Conservation (phyloP, 2,888 invertebrate genomes). For the Selenia dentaria region DNA sequence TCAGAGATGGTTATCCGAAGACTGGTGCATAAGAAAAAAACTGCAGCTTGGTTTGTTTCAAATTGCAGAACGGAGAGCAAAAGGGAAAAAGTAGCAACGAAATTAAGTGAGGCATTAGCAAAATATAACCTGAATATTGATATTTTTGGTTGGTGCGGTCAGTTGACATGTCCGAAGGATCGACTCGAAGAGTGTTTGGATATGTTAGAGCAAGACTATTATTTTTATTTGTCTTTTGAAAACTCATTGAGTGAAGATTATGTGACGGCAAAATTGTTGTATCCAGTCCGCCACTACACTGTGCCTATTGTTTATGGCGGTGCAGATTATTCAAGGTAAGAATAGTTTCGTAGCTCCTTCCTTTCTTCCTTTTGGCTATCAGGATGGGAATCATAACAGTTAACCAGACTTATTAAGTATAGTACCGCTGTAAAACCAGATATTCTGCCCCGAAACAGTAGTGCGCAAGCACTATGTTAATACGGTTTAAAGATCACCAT, state of each 20-base stretch:
- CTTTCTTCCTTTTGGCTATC: too few relatives aligned
- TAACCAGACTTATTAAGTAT: too few relatives aligned
- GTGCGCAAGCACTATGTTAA: too few relatives aligned
- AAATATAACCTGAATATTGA: slow-evolving; percentile 55
- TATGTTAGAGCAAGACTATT: slow-evolving; percentile 58
- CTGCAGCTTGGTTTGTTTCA: slow-evolving; percentile 69
- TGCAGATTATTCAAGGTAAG: slow-evolving; percentile 84
- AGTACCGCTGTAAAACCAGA: too few relatives aligned
- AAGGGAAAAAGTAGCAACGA: slow-evolving; percentile 39
- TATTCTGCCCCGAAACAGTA: too few relatives aligned
- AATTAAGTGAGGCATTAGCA: slow-evolving; percentile 43
- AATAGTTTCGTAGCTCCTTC: too few relatives aligned
- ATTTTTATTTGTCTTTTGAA: slow-evolving; percentile 72
- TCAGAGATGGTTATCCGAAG: slow-evolving; percentile 42
- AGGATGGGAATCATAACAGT: too few relatives aligned
- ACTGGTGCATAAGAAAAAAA: slow-evolving; percentile 54
- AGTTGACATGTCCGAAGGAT: slow-evolving; percentile 51
- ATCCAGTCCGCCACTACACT: slow-evolving; percentile 81
- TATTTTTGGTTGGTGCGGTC: slow-evolving; percentile 65
- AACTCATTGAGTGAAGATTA: slow-evolving; percentile 64
- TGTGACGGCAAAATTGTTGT: slow-evolving; percentile 64
- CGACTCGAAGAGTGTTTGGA: slow-evolving; percentile 53
- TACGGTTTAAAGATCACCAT: too few relatives aligned
- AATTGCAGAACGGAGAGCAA: slow-evolving; percentile 51
- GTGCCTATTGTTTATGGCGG: slow-evolving; percentile 89